phyloP scores from a whole-genome alignment of 1,140 invertebrate genomes.

The Pomacea maculata region DNA sequence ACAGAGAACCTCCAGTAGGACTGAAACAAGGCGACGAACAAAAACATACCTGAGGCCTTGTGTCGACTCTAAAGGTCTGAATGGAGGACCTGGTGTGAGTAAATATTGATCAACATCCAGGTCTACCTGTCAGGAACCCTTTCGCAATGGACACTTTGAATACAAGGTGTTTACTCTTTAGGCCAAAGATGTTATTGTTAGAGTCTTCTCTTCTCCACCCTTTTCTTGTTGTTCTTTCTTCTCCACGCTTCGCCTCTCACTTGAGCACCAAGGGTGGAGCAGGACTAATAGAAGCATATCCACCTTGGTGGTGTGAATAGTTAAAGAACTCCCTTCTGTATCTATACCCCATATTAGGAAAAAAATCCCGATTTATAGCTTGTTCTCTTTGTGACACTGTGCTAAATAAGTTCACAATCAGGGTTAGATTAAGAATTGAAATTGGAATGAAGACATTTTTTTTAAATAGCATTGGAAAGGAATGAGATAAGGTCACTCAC shows the following conservation, averaged over 20 bases:
- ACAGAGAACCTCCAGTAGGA: neutral
- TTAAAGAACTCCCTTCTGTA: neutral
- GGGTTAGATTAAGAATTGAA: too few species aligned
- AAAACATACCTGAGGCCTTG: neutral
- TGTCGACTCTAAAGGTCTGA: neutral
- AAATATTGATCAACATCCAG: constrained; percentile 6
- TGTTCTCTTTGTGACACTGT: neutral
- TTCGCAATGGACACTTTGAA: neutral
- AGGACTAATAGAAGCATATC: neutral
- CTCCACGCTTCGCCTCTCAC: neutral
- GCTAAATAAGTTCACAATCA: too few species aligned
- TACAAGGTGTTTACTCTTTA: neutral
- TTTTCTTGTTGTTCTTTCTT: neutral
- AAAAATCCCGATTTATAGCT: neutral
- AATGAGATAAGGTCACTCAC: too few species aligned
- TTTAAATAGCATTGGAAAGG: too few species aligned
- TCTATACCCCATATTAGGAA: neutral
- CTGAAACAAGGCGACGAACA: neutral
- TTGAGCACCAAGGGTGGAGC: neutral
- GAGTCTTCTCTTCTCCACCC: neutral
- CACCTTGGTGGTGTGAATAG: neutral
- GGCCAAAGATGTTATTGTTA: constrained; percentile 1
- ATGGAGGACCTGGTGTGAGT: neutral
- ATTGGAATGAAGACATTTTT: too few species aligned
- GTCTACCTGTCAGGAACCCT: neutral